These are phyloP conservation scores for Ancistrus triradiatus DNA, from an alignment of 2,113 vertebrate species.

Conservation along the genomic window DNA sequence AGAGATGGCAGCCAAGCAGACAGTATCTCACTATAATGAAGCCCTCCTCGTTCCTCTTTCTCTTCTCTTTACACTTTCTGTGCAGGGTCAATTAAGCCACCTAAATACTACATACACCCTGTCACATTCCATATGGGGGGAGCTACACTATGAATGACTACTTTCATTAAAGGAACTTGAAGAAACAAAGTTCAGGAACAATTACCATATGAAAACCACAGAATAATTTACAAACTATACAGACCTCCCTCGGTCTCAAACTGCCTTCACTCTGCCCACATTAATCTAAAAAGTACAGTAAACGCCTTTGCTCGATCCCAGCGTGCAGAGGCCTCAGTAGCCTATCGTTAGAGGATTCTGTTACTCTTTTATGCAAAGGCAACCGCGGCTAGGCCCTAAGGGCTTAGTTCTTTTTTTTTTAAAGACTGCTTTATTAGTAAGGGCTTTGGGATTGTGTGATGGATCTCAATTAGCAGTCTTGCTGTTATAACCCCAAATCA, in stretches of 20 bases:
- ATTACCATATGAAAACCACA: conserved; percentile 35
- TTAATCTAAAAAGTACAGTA: conserved; percentile 27
- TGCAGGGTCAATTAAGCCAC: conserved; percentile 41
- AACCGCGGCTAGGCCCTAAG: background rate
- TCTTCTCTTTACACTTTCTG: conserved; percentile 32
- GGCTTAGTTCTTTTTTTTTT: background rate
- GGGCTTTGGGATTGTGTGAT: conserved; percentile 5
- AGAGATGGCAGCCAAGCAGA: conserved; percentile 31
- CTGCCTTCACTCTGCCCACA: conserved; percentile 16
- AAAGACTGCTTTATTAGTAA: conserved; percentile 13
- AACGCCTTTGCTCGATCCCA: conserved; percentile 3
- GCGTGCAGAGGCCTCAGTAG: background rate
- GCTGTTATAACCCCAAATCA: conserved; percentile 13
- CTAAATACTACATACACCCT: conserved; percentile 40
- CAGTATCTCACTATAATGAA: conserved; percentile 28
- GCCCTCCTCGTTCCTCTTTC: conserved; percentile 32
- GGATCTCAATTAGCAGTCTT: conserved; percentile 5
- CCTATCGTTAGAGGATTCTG: background rate
- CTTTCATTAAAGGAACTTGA: conserved; percentile 32
- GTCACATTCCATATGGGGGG: conserved; percentile 44
- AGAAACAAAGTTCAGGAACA: conserved; percentile 18
- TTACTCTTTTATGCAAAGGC: background rate
- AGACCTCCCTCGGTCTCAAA: conserved; percentile 3
- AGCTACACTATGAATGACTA: conserved; percentile 16
- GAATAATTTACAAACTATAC: conserved; percentile 24